These are phyloP conservation scores for Thunnus albacares DNA, from an alignment of 2,797 vertebrate genomes.

Conservation along the genomic window DNA sequence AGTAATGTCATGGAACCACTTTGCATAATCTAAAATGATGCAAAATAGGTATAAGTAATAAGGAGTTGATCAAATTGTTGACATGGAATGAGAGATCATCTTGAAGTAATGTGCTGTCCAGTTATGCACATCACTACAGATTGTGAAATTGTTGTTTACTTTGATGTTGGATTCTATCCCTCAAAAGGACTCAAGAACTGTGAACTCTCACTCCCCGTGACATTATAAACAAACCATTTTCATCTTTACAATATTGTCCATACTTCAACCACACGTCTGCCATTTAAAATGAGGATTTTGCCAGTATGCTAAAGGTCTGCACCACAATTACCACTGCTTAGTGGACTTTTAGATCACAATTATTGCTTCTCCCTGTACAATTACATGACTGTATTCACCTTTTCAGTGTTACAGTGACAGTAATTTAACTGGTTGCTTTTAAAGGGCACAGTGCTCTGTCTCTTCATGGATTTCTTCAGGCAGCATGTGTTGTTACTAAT, in stretches of 20 bases:
- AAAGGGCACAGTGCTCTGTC: background rate
- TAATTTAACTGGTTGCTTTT: background rate
- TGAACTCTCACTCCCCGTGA: background rate
- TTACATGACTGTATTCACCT: background rate
- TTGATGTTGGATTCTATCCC: background rate
- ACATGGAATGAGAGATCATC: background rate
- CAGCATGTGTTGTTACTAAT: background rate
- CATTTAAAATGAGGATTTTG: constrained; percentile 16
- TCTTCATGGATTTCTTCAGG: background rate
- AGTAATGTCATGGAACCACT: background rate
- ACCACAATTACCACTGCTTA: constrained; percentile 15
- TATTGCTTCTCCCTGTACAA: background rate
- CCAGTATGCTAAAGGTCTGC: constrained; percentile 19
- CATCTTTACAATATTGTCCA: background rate
- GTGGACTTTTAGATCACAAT: constrained; percentile 2
- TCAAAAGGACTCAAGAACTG: background rate
- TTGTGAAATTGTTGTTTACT: background rate
- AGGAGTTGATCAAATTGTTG: constrained; percentile 6
- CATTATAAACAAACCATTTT: constrained; percentile 28
- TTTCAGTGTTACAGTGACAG: too few species aligned
- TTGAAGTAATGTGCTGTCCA: background rate
- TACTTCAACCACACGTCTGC: background rate
- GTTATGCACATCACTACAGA: background rate
- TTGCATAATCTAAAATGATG: background rate
- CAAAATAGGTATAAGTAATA: background rate